Evolutionary conservation across 2,113 vertebrate genomes (phyloP).

Genomic region (Engraulis encrasicolus): DNA sequence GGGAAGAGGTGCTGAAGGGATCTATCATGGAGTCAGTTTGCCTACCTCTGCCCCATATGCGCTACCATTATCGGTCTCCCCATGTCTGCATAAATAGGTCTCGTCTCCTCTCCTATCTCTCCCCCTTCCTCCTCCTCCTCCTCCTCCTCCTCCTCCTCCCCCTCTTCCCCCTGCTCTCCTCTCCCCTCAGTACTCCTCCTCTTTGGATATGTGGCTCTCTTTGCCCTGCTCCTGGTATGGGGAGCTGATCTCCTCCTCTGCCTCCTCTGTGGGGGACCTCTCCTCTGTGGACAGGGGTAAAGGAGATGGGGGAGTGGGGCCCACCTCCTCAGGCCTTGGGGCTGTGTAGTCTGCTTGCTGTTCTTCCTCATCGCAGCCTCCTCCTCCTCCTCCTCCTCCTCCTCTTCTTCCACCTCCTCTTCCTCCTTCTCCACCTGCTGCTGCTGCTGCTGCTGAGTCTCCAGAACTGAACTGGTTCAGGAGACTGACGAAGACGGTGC

Average conservation of each 20-base stretch:
- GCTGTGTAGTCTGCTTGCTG: constrained; percentile 31
- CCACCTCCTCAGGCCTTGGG: background rate
- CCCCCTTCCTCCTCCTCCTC: background rate
- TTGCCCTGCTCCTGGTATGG: constrained; percentile 79
- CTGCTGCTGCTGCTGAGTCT: no score
- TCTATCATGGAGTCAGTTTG: no score
- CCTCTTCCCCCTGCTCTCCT: background rate
- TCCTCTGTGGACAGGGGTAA: constrained; percentile 73
- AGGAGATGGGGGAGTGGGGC: constrained; percentile 54
- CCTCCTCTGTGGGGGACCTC: background rate
- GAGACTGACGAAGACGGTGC: constrained; percentile 75
- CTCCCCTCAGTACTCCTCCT: constrained; percentile 64
- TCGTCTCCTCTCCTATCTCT: background rate
- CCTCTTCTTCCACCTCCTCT: constrained; percentile 24
- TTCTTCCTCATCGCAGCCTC: constrained; percentile 6
- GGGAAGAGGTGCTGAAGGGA: no score
- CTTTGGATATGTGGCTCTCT: constrained; percentile 75
- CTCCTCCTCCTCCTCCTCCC: background rate
- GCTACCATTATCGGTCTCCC: no score
- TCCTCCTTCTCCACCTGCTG: constrained; percentile 29
- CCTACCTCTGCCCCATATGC: no score
- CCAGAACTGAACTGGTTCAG: constrained; percentile 71
- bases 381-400: constrained; percentile 38
- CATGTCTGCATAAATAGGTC: no score
- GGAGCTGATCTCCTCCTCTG: constrained; percentile 62